Evolutionary conservation across 2,888 invertebrate species (phyloP), one percentile per base, ranked within the genome.

Genomic region (Ptilodon capucinus): DNA sequence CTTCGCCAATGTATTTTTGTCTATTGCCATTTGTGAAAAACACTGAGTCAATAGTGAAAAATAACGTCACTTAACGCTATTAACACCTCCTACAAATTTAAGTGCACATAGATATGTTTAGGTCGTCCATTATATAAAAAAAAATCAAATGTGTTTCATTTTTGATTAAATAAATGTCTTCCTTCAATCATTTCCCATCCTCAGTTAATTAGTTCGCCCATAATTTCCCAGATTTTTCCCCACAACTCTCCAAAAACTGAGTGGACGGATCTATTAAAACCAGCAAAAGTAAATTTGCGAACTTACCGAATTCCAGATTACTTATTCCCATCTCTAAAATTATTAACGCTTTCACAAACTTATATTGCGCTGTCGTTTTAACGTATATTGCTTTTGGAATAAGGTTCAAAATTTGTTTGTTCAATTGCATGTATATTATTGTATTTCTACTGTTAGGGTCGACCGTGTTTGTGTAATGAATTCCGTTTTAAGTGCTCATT

Each of bases 261-360:
- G 44, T 63, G 70, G 71, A 61, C 50, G 62, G 42, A 53, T 62
- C 62, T 68, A 68, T 71, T 70, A 71, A 64, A 64, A 61, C 59
- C 54, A 57, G 48, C 53, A 42, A 71, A 76, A 77, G 77, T 75
- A 71, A 74, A 76, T 75, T 74, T 62, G 48, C 64, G 51, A 59
- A 68, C 57, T 65, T 65, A 60, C 67, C 64, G 60, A 69, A 68
- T 73, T 79, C 70, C 61, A 68, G 68, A 75, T 79, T 79, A 79
- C 76, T 79, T 79, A 80, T 79, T 71, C 68, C 67, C 44, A 60
- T 64, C 58, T 65, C 68, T 60, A 56, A 62, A 70, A 68, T 72
- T 68, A 71, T 79, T 77, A 71, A 71, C 62, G 62, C 57, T 53
- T 68, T 54, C 46, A 48, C 61, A 54, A 44, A 38, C 40, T 38